These are phyloP conservation scores for Phyllotreta cruciferae DNA, from an alignment of 2,888 invertebrate species.

Conservation along the genomic window DNA sequence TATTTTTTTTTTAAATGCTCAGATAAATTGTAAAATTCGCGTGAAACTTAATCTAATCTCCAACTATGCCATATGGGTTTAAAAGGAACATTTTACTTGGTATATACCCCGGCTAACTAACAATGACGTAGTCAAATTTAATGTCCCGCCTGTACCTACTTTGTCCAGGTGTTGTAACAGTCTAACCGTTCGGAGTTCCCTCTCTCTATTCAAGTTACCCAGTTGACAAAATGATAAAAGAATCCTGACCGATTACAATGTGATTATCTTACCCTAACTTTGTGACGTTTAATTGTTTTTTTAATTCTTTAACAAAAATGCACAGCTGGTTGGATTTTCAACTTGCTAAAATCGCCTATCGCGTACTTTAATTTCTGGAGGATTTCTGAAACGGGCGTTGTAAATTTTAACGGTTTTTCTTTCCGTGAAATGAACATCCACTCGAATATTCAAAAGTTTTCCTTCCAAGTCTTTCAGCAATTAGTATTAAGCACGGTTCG, in stretches of 20 bases:
- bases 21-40: slow-evolving; percentile 5
- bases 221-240: slow-evolving; percentile 56
- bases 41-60: slow-evolving; percentile 21
- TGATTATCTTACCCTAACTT: slow-evolving; percentile 45
- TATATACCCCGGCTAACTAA: slow-evolving; percentile 16
- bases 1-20: no score
- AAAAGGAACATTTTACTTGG: slow-evolving; percentile 23
- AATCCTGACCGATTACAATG: slow-evolving; percentile 50
- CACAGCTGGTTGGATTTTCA: slow-evolving; percentile 1
- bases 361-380: no score
- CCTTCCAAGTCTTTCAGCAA: slow-evolving; percentile 4
- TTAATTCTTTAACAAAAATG: slow-evolving; percentile 22
- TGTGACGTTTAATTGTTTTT: slow-evolving; percentile 39
- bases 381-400: no score
- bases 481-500: slow-evolving; percentile 7
- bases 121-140: slow-evolving; percentile 45
- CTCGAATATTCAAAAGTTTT: neutral
- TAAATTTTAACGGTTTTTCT: no score
- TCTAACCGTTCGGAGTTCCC: slow-evolving; percentile 54
- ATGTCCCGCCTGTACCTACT: slow-evolving; percentile 51
- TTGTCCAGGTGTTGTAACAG: slow-evolving; percentile 55
- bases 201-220: slow-evolving; percentile 48
- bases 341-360: neutral
- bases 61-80: slow-evolving; percentile 20
- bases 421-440: no score